Evolutionary conservation across 2,888 invertebrate species (phyloP).

Genomic region (Drosophila formosana): DNA sequence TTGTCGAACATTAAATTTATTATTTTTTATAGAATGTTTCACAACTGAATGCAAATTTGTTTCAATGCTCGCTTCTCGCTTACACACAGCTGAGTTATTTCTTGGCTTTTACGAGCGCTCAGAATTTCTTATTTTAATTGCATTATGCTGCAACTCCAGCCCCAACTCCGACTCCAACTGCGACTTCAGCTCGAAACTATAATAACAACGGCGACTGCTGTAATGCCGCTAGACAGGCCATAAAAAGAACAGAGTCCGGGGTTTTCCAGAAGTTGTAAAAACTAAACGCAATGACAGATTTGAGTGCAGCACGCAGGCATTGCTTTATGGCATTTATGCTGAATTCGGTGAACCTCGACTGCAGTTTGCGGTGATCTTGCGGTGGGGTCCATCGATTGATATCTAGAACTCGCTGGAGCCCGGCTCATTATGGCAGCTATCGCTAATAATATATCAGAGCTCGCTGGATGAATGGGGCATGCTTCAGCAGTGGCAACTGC

Average conservation of each 20-base stretch:
- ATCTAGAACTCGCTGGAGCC: neutral
- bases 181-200: neutral
- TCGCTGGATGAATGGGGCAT: slow-evolving; percentile 52
- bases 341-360: slow-evolving; percentile 28
- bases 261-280: slow-evolving; percentile 66
- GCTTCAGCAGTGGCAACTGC: slow-evolving; percentile 11
- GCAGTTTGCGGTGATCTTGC: slow-evolving; percentile 10
- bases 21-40: slow-evolving; percentile 81
- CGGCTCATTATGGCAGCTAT: slow-evolving; percentile 36
- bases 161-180: slow-evolving; percentile 11
- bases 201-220: slow-evolving; percentile 1
- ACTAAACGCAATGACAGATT: slow-evolving; percentile 68
- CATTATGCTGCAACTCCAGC: slow-evolving; percentile 39
- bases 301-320: slow-evolving; percentile 13
- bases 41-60: slow-evolving; percentile 80
- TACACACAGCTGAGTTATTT: slow-evolving; percentile 30
- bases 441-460: slow-evolving; percentile 63
- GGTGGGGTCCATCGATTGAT: slow-evolving; percentile 1
- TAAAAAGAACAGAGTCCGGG: slow-evolving; percentile 50
- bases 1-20: slow-evolving; percentile 80
- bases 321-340: slow-evolving; percentile 47
- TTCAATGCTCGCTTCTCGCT: slow-evolving; percentile 18
- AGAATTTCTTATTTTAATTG: slow-evolving; percentile 67
- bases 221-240: slow-evolving; percentile 45
- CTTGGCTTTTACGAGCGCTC: slow-evolving; percentile 51